phyloP scores from a whole-genome alignment of 1,140 invertebrate species.

The Habropoda laboriosa region DNA sequence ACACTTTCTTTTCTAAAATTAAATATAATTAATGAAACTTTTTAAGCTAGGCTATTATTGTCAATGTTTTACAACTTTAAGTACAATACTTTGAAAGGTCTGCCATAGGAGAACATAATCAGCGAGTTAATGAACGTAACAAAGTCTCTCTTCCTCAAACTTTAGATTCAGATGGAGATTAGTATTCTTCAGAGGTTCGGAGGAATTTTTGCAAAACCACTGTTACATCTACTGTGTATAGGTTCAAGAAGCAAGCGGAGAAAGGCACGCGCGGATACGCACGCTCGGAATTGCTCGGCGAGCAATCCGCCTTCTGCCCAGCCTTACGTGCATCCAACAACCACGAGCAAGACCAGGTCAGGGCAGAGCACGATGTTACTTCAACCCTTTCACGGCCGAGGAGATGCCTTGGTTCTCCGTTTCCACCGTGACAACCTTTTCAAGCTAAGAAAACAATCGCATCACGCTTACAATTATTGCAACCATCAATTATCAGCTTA shows the following conservation, averaged over 20 bases:
- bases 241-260: conserved; percentile 33
- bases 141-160: not conserved
- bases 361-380: conserved; percentile 50
- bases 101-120: too few species aligned
- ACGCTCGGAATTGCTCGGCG: conserved; percentile 53
- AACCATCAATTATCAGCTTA: too few species aligned
- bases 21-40: too few species aligned
- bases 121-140: too few species aligned
- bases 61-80: too few species aligned
- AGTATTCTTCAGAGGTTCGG: not conserved
- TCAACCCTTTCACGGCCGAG: conserved; percentile 51
- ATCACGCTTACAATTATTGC: not conserved
- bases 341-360: conserved; percentile 56
- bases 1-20: too few species aligned
- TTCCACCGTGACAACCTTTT: not conserved
- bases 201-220: not conserved
- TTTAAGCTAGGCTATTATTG: too few species aligned
- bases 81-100: too few species aligned
- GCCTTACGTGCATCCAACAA: conserved; percentile 50
- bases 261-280: conserved; percentile 60
- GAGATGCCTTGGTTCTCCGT: not conserved
- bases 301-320: conserved; percentile 46
- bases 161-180: not conserved
- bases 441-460: not conserved
- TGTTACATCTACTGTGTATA: not conserved